Evolutionary conservation across 1,140 invertebrate species (phyloP), one percentile per base, ranked within the genome.

Genomic region (Hycleus cichorii): DNA sequence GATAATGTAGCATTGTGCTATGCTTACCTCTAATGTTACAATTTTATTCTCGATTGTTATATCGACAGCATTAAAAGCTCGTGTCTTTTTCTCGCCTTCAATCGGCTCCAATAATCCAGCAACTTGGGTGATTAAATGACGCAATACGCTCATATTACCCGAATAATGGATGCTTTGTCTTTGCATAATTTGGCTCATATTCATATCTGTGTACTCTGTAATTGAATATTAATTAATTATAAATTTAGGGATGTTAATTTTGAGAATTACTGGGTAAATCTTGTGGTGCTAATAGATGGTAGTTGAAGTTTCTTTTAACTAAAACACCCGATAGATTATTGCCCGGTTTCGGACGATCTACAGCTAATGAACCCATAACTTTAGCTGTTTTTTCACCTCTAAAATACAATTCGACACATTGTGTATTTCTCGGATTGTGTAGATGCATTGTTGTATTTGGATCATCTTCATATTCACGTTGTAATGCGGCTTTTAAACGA

Each of bases 281-380:
- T 8, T 84, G 80, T 0, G 96, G 90, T 4, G 90, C 87, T 46
- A 99, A 74, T 53, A 99, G 82, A 73, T 98, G 95, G 74, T 98
- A 99, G 74, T 95, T 98, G 70, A 99, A 99, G 74, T 99, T 98
- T 39, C 95, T 81, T 72, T 98, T 98, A 0, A 99, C 93, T 27
- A 99, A 76, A 57, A 99, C 88, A 0, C 97, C 97, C 6, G 93
- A 94, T 2, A 99, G 76, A 49, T 82, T 82, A 45, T 88, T 81
- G 5, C 86, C 88, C 3, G 90, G 83, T 67, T 83, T 83, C 0
- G 93, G 90, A 25, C 84, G 84, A 42, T 91, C 85, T 63, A 91
- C 79, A 0, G 96, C 95, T 42, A 99, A 75, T 6, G 82, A 82
- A 0, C 96, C 96, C 85, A 98, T 96, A 12, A 95, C 92, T 81